Base-by-base conservation (phyloP, 30 jellyfish, hydroid and myxozoan genomes). In the Aurelia sp. region DNA sequence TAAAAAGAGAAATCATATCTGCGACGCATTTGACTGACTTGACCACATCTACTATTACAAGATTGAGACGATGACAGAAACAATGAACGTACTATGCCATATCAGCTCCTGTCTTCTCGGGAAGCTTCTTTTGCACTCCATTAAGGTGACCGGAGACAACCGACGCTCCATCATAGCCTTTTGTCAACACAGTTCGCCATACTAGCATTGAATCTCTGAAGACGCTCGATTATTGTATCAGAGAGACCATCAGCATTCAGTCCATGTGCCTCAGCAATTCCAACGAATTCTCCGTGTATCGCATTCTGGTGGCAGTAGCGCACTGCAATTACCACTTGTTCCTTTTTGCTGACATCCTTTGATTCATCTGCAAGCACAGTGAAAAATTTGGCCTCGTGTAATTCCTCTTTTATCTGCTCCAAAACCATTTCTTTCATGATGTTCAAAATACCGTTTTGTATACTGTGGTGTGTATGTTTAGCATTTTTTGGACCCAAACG, bases 131-230 rank as follows among this genome's bases (percentile, higher is more conserved):
- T 20, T 61, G 82, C 35, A 77, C 79, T 13, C 88, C 88, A 67
- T 50, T 65, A 16, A 63, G 58, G 85, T 80, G 91, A 21, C 91
- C 87, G 12, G 91, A 80, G 85, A 80, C 85, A 19, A 80, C 91
- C n/a, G 91, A 63, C 89, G 47, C 47, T 35, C 47, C 47, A 35
- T 35, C 47, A 35, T 35, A 35, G 5, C 47, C 87, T 76, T 76
- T 85, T 24, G n/a, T 85, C 87, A 44, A 76, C 41, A 24, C 79
- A 58, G 80, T 76, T 76, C 17, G 9, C 82, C 87, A 76, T 55
- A 22, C 27, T 5, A 76, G 53, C 41, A 52, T 35, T 35, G 47
- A 35, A 2, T 35, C 47, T 35, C 47, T 35, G 47, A 35, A 35
- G 59, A 13, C 3, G 33, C 19, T 19, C 22, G 22, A 59, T 78